phyloP scores from a whole-genome alignment of 2,888 invertebrate species.

The Spisula solida region DNA sequence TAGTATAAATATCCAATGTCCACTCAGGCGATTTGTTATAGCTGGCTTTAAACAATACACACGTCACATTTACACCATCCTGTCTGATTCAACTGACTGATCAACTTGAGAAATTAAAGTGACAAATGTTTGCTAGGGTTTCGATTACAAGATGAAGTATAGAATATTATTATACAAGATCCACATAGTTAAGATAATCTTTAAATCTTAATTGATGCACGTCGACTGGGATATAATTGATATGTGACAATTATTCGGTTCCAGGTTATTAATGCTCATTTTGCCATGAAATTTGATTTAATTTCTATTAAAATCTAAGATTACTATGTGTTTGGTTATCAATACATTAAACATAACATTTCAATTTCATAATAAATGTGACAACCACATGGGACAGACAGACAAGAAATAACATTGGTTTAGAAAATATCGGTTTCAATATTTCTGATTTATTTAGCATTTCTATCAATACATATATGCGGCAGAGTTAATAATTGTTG shows the following conservation, averaged over 20 bases:
- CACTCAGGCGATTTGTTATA: not conserved
- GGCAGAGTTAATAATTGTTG: too few species aligned
- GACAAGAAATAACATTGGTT: too few species aligned
- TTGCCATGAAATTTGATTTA: slow-evolving; percentile 9
- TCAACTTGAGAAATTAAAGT: slow-evolving; percentile 10
- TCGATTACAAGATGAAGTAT: not conserved
- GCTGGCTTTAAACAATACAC: not conserved
- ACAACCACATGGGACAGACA: not conserved
- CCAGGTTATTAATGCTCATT: not conserved
- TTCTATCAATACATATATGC: too few species aligned
- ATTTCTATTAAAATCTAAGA: slow-evolving; percentile 14
- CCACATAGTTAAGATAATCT: not conserved
- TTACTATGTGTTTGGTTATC: not conserved
- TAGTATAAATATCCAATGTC: slow-evolving; percentile 3
- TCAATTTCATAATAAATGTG: not conserved
- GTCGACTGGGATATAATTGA: not conserved
- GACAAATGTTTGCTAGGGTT: not conserved
- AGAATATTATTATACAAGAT: not conserved
- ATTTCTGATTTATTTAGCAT: too few species aligned
- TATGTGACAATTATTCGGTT: not conserved
- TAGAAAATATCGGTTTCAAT: too few species aligned
- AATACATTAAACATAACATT: not conserved
- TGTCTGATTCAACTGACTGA: too few species aligned
- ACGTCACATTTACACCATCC: not conserved
- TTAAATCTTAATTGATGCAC: not conserved